phyloP scores from a whole-genome alignment of 2,888 invertebrate species.

The Catocala sponsa region DNA sequence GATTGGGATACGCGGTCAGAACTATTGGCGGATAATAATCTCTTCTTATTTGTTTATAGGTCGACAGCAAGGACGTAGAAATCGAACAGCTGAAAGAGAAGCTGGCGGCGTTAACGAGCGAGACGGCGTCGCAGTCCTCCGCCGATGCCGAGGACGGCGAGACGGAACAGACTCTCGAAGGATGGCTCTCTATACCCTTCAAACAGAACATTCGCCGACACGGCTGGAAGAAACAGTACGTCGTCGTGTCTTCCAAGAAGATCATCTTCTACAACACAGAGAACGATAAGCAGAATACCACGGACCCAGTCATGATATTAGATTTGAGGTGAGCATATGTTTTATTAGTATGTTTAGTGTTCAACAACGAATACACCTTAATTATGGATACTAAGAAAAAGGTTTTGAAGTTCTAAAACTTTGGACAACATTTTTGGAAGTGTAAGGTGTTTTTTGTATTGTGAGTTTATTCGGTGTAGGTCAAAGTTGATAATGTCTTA shows the following conservation, averaged over 20 bases:
- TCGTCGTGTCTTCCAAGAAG: conserved; percentile 98
- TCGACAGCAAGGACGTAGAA: conserved; percentile 98
- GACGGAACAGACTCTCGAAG: conserved; percentile 95
- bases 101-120: conserved; percentile 92
- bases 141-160: conserved; percentile 95
- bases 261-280: conserved; percentile 99
- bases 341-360: background rate
- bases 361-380: background rate
- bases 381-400: too few relatives aligned
- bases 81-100: conserved; percentile 97
- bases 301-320: conserved; percentile 97
- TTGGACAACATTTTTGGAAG: too few relatives aligned
- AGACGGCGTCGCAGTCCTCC: conserved; percentile 97
- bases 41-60: conserved; percentile 59
- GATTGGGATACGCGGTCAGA: too few relatives aligned
- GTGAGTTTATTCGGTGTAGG: too few relatives aligned
- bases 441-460: too few relatives aligned
- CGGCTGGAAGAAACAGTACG: conserved; percentile 99
- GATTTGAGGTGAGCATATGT: conserved; percentile 94
- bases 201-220: conserved; percentile 98
- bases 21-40: too few relatives aligned
- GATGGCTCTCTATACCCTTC: conserved; percentile 98
- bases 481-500: too few relatives aligned
- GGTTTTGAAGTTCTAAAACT: too few relatives aligned
- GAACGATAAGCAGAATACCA: conserved; percentile 97